Conservation (phyloP, 2,797 vertebrate species). For the Notamacropus eugenii region DNA sequence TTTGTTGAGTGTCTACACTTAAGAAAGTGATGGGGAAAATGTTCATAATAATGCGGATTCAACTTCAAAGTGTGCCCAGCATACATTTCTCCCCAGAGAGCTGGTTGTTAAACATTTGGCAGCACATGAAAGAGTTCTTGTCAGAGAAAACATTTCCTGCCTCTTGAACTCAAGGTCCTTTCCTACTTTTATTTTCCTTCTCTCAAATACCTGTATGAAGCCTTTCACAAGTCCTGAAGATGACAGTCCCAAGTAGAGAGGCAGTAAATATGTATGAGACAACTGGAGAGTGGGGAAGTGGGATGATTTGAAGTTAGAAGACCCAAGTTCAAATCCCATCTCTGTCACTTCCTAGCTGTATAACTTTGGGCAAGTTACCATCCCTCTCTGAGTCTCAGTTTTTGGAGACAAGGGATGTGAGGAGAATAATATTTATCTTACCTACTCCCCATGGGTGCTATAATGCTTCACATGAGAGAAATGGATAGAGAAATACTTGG, state of each 20-base stretch:
- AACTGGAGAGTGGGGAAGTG: background rate
- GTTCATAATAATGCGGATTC: background rate
- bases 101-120: background rate
- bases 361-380: background rate
- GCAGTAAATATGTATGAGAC: background rate
- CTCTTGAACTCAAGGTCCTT: slow-evolving; percentile 38
- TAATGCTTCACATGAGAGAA: background rate
- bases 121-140: background rate
- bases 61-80: background rate
- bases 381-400: background rate
- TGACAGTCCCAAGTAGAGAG: background rate
- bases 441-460: background rate
- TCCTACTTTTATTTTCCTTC: background rate
- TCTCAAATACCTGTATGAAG: slow-evolving; percentile 31
- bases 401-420: background rate
- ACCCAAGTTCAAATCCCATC: background rate
- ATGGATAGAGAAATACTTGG: background rate
- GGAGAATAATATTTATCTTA: background rate
- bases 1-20: background rate
- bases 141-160: background rate
- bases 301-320: background rate
- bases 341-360: background rate
- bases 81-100: background rate
- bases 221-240: background rate
- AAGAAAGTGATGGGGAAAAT: background rate